A percentile compares a stretch with the other conserved stretches of the same genome.
These are phyloP conservation scores for Anthopleura sola DNA, from an alignment of 64 coral and sea anemone genomes.

Conservation along the genomic window DNA sequence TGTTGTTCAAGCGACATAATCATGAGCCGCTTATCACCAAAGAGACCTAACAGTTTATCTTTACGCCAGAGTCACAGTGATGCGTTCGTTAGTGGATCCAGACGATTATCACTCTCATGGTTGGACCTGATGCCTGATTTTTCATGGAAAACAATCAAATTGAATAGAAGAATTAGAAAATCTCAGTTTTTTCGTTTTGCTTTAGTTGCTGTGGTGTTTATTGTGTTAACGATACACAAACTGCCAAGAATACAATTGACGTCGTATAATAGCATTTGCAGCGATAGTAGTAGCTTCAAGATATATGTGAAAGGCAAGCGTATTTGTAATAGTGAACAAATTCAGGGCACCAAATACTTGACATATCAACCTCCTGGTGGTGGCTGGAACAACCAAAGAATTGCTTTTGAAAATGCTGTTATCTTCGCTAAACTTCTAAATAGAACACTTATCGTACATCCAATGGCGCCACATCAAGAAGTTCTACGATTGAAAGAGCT, in stretches of 20 bases:
- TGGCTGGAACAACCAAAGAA: conserved; percentile 99
- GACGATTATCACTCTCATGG: background rate
- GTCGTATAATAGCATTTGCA: background rate
- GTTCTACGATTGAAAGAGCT: conserved; percentile 50
- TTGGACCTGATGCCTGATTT: background rate
- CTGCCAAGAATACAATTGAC: background rate
- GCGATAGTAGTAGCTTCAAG: background rate
- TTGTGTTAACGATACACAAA: conserved; percentile 19
- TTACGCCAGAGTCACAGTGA: background rate
- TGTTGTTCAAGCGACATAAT: background rate
- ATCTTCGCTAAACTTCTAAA: conserved; percentile 84
- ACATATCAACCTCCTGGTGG: conserved; percentile 95
- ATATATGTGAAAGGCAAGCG: conserved; percentile 44
- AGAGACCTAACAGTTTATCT: background rate
- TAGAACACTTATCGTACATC: conserved; percentile 86
- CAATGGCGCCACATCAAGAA: conserved; percentile 75
- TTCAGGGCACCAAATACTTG: conserved; percentile 47
- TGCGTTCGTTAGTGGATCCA: background rate
- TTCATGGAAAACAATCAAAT: background rate
- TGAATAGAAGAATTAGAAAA: background rate
- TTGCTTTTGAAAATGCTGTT: conserved; percentile 95
- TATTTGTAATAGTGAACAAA: conserved; percentile 21
- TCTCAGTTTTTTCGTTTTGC: background rate
- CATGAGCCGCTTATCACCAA: background rate
- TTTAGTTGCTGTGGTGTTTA: conserved; percentile 5